Conservation (phyloP, 92 coral and sea anemone genomes). For the Porites cylindrica region DNA sequence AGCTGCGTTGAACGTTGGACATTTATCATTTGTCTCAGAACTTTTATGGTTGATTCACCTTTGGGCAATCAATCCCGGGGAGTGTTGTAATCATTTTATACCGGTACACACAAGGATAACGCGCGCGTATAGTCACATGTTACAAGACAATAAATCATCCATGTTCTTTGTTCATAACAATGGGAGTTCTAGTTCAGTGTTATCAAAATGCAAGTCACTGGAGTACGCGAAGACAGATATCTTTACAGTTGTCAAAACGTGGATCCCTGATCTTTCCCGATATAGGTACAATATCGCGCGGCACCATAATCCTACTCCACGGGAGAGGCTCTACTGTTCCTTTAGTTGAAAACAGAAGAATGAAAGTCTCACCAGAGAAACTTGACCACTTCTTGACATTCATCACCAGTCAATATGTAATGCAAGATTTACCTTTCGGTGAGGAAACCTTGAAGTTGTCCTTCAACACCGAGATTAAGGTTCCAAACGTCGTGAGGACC, state of each 20-base stretch:
- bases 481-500: conserved; percentile 56
- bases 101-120: no score
- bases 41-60: no score
- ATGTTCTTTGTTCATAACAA: no score
- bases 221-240: background rate
- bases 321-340: conserved; percentile 50
- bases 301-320: conserved; percentile 51
- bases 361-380: conserved; percentile 38
- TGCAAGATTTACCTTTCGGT: conserved; percentile 61
- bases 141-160: no score
- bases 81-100: no score
- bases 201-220: conserved; percentile 31
- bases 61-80: no score
- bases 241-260: conserved; percentile 30
- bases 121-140: no score
- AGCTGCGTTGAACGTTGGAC: no score
- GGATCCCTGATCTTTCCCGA: conserved; percentile 56
- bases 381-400: conserved; percentile 63
- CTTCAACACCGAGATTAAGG: conserved; percentile 8
- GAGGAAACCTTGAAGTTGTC: conserved; percentile 39
- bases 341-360: conserved; percentile 9
- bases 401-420: conserved; percentile 53
- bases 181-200: conserved; percentile 39
- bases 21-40: no score
- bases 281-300: conserved; percentile 54